phyloP scores from a whole-genome alignment of 2,797 vertebrate species.

The Mus caroli region DNA sequence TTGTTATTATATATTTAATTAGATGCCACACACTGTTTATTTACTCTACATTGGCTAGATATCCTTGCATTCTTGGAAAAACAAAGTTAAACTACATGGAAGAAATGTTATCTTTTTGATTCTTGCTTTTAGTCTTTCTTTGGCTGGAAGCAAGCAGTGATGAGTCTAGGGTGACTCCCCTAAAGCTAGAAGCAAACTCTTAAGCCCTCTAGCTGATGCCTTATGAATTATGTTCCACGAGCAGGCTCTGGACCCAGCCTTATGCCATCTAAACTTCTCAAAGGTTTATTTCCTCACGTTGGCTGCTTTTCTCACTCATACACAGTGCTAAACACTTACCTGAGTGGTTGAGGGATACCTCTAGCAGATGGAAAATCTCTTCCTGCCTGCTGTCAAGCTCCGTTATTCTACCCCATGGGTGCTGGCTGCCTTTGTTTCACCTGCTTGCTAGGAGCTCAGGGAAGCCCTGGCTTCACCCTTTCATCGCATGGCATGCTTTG shows the following conservation, averaged over 20 bases:
- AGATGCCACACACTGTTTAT: neutral
- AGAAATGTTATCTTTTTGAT: neutral
- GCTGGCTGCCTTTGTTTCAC: neutral
- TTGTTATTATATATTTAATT: neutral
- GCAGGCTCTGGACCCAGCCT: neutral
- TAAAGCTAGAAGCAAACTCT: neutral
- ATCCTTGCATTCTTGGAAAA: conserved; percentile 3
- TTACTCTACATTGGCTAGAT: neutral
- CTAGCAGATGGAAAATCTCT: neutral
- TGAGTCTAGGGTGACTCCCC: neutral
- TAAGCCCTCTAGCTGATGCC: neutral
- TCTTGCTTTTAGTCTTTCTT: conserved; percentile 44
- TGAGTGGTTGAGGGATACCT: neutral
- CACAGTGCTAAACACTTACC: neutral
- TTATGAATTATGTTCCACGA: neutral
- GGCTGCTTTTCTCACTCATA: neutral
- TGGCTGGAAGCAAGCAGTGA: neutral
- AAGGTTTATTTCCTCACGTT: neutral
- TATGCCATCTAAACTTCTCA: neutral
- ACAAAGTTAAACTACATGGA: neutral
- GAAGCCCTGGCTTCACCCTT: neutral
- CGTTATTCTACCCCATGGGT: no score
- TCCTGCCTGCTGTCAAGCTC: neutral
- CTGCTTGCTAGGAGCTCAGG: neutral
- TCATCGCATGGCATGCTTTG: neutral